These are phyloP conservation scores for Cyphomyrus plagiostoma DNA, from an alignment of 2,113 vertebrate genomes.

Conservation along the genomic window DNA sequence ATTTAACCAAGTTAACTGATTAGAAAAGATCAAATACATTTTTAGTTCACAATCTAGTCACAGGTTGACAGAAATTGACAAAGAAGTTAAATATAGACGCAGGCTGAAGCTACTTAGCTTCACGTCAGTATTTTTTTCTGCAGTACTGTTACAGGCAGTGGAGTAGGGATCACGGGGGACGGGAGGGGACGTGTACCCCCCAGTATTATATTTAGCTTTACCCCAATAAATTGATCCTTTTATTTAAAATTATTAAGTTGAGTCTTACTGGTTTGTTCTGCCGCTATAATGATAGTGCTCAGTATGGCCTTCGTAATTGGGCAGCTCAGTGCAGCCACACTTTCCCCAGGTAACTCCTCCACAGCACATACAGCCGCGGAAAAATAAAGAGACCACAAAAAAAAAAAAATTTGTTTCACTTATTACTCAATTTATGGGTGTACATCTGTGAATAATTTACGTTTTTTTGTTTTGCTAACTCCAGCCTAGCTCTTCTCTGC, in stretches of 20 bases:
- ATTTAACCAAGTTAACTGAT: not conserved
- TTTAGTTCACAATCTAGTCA: not conserved
- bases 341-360: not conserved
- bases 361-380: not conserved
- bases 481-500: too few species aligned
- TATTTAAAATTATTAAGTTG: not conserved
- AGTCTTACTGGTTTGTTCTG: not conserved
- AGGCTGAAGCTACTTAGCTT: not conserved
- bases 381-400: too few species aligned
- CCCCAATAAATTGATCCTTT: not conserved
- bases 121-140: not conserved
- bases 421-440: too few species aligned
- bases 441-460: too few species aligned
- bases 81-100: not conserved
- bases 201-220: too few species aligned
- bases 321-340: not conserved
- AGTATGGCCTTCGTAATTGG: not conserved
- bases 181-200: too few species aligned
- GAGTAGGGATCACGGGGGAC: too few species aligned
- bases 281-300: not conserved
- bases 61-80: not conserved
- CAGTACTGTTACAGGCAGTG: not conserved
- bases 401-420: too few species aligned
- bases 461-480: too few species aligned
- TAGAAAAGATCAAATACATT: not conserved